Base-by-base conservation (phyloP, 2,888 invertebrate species). In the Thyatira batis region DNA sequence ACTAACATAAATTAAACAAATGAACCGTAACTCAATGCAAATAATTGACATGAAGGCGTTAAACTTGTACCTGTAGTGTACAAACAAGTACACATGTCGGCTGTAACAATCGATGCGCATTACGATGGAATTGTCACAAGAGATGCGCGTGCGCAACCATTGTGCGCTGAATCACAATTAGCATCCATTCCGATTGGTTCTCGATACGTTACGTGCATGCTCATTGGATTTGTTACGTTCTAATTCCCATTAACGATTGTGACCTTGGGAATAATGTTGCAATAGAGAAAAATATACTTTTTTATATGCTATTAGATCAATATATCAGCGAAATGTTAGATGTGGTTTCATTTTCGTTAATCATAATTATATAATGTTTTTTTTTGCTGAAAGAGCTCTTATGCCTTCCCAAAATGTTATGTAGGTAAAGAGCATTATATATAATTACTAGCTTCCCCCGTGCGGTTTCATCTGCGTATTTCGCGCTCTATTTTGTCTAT, bases 71-170 rank as follows among this genome's bases (percentile, higher is more conserved):
- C n/a, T 33, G 9, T 39, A 11, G 17, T 39, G 8, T 23, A 23
- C 17, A 39, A 39, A 39, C 39, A 39, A 39, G 39, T 39, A 39
- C 17, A 39, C 39, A 39, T 39, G 17, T 39, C 5, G 5, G 27
- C 44, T 27, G 59, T 60, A 53, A 65, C 73, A 75, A 78, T 78
- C 71, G 69, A 78, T 78, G 70, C 73, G 73, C 74, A 77, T 80
- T 80, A 63, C 53, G 55, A 75, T 71, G 68, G 66, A 76, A 75
- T 72, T 76, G 82, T 80, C 73, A 77, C 79, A 80, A 46, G 13
- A 70, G 69, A 58, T 67, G 76, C 73, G 75, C 73, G 65, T 67
- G 68, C 75, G 73, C 73, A 70, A 58, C 54, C 57, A 51, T 43
- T 49, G 57, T 46, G 55, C 57, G 53, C 63, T 75, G 73, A 76